These are phyloP conservation scores for Alethe castanea DNA, from an alignment of 2,113 vertebrate genomes.

Conservation along the genomic window DNA sequence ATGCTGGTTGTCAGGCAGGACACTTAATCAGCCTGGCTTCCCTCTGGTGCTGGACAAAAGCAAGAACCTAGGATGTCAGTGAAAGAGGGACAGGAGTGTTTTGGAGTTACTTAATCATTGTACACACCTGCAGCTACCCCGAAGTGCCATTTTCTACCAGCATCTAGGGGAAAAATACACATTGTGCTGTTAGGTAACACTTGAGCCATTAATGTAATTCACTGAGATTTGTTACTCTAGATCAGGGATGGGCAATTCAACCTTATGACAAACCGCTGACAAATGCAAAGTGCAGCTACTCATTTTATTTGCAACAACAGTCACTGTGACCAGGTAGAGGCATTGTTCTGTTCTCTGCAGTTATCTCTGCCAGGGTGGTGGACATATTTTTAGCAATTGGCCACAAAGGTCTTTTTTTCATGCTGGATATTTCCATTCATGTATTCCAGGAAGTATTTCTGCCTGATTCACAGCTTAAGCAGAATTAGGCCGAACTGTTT, in stretches of 20 bases:
- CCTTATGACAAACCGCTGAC: background rate
- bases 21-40: background rate
- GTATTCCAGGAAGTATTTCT: background rate
- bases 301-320: background rate
- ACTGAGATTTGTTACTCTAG: background rate
- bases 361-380: background rate
- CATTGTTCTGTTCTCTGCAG: background rate
- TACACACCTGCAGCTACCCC: background rate
- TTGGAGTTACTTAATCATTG: background rate
- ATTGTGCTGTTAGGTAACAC: background rate
- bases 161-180: background rate
- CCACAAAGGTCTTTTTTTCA: background rate
- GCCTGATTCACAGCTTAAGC: background rate
- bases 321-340: background rate
- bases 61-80: background rate
- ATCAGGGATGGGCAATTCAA: background rate
- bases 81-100: background rate
- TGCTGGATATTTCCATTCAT: background rate
- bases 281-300: background rate
- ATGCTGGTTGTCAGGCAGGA: background rate
- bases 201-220: background rate
- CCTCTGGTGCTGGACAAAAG: background rate
- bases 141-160: background rate
- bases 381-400: background rate
- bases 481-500: background rate